These are phyloP conservation scores for Motacilla alba DNA, from an alignment of 2,113 vertebrate species.

Conservation along the genomic window DNA sequence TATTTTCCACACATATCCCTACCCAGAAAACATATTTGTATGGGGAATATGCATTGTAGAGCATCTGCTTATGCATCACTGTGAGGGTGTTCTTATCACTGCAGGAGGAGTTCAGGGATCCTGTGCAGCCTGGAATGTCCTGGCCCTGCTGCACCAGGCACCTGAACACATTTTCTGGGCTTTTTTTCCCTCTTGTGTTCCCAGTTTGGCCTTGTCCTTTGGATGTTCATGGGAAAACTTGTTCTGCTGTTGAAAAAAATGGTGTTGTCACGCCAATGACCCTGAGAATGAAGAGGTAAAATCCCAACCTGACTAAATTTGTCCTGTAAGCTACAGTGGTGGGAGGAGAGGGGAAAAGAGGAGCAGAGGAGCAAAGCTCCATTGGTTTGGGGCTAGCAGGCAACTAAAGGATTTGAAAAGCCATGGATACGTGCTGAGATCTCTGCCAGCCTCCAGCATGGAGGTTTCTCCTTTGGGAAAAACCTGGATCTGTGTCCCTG, in stretches of 20 bases:
- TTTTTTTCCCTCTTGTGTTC: not conserved
- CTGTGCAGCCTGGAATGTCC: not conserved
- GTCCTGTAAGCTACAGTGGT: not conserved
- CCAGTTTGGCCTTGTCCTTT: not conserved
- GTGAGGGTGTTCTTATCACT: not conserved
- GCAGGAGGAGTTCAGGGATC: not conserved
- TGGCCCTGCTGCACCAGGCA: not conserved
- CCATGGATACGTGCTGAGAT: not conserved
- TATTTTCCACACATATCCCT: not conserved
- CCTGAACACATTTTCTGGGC: not conserved
- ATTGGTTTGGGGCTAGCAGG: not conserved
- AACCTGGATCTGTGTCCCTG: not conserved
- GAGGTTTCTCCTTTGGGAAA: not conserved
- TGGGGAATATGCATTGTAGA: not conserved
- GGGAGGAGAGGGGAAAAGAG: not conserved
- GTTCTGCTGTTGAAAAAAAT: not conserved
- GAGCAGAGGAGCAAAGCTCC: not conserved
- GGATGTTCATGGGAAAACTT: not conserved
- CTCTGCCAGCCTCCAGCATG: not conserved
- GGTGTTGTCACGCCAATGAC: not conserved
- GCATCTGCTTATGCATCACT: not conserved
- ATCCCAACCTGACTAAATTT: not conserved
- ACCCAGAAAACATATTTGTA: not conserved
- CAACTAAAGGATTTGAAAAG: not conserved
- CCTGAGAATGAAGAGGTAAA: not conserved